These are phyloP conservation scores for Candidula unifasciata DNA, from an alignment of 2,888 invertebrate genomes.

Conservation along the genomic window DNA sequence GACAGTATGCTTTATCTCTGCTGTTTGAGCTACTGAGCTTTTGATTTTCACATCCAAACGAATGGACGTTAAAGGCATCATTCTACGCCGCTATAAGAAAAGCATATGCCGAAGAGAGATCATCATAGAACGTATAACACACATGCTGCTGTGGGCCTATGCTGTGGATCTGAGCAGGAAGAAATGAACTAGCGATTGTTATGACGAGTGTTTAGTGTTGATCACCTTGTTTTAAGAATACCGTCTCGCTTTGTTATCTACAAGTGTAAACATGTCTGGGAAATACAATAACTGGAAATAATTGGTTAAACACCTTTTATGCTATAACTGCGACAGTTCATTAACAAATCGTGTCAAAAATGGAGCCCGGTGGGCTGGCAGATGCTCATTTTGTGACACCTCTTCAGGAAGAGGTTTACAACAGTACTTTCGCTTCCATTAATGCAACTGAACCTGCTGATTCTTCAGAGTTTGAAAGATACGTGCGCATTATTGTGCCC, in stretches of 20 bases:
- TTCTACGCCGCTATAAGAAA: constrained; percentile 42
- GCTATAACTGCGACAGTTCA: background rate
- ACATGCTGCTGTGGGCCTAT: constrained; percentile 9
- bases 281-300: no score
- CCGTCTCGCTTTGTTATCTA: no score
- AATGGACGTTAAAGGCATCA: constrained; percentile 50
- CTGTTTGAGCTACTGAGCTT: background rate
- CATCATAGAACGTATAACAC: constrained; percentile 17
- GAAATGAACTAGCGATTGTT: background rate
- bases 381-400: constrained; percentile 35
- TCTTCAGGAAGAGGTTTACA: background rate
- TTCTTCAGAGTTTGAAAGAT: constrained; percentile 54
- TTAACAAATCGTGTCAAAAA: background rate
- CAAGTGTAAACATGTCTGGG: no score
- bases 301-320: background rate
- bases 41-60: background rate
- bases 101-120: constrained; percentile 22
- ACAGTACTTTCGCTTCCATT: background rate
- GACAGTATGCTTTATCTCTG: background rate
- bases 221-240: background rate
- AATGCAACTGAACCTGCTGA: background rate
- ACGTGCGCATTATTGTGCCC: constrained; percentile 73
- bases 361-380: constrained; percentile 29
- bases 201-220: background rate
- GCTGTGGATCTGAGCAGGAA: background rate